Evolutionary conservation across 2,797 vertebrate genomes (phyloP).

Genomic region (Aphelocoma californica): DNA sequence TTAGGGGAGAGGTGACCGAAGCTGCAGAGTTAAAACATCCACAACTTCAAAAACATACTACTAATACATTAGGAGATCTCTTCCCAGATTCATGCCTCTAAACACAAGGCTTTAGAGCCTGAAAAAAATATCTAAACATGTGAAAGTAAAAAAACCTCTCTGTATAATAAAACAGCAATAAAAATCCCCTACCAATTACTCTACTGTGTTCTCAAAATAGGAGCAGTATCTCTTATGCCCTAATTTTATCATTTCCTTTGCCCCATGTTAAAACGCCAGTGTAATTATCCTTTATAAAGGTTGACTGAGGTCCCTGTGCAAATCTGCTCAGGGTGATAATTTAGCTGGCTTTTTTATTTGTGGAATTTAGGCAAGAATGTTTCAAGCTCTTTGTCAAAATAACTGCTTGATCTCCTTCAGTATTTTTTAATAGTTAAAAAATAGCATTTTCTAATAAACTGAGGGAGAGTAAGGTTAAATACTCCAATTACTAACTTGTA

Average conservation of each 20-base stretch:
- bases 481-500: slow-evolving; percentile 68
- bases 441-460: slow-evolving; percentile 70
- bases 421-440: slow-evolving; percentile 73
- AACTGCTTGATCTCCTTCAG: slow-evolving; percentile 70
- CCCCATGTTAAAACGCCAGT: slow-evolving; percentile 64
- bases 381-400: slow-evolving; percentile 75
- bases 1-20: background rate
- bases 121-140: slow-evolving; percentile 23
- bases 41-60: background rate
- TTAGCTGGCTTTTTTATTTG: slow-evolving; percentile 68
- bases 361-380: slow-evolving; percentile 74
- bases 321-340: slow-evolving; percentile 73
- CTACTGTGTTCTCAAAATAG: slow-evolving; percentile 73
- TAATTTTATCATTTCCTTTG: slow-evolving; percentile 76
- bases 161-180: slow-evolving; percentile 71
- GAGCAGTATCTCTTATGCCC: slow-evolving; percentile 66
- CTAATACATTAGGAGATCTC: background rate
- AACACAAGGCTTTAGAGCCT: slow-evolving; percentile 51
- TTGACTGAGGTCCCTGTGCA: slow-evolving; percentile 64
- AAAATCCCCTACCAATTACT: slow-evolving; percentile 74
- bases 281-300: slow-evolving; percentile 74
- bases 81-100: background rate
- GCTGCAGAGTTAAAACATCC: background rate
- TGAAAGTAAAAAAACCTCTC: background rate
- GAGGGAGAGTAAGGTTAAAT: slow-evolving; percentile 71